These are phyloP conservation scores for Xerus inauris DNA, from an alignment of 2,113 vertebrate genomes.

Conservation along the genomic window DNA sequence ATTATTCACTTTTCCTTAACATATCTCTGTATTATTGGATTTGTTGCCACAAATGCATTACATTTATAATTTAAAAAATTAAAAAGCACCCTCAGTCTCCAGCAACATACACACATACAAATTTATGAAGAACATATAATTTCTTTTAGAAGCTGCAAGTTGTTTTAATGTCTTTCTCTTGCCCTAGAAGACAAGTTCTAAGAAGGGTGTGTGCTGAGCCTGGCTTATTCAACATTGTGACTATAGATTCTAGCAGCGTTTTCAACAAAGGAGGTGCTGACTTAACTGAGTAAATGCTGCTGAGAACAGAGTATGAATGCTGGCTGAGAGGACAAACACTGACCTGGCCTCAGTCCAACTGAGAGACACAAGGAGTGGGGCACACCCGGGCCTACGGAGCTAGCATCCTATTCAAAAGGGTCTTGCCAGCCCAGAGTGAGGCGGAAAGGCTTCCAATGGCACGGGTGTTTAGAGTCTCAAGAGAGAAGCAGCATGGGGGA, in stretches of 20 bases:
- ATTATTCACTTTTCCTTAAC: neutral
- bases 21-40: neutral
- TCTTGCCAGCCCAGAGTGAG: neutral
- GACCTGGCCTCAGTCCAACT: neutral
- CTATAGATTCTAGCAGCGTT: neutral
- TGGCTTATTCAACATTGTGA: neutral
- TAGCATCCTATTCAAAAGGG: neutral
- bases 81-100: neutral
- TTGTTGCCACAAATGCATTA: neutral
- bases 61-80: neutral
- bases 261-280: neutral
- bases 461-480: neutral
- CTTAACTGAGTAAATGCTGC: neutral
- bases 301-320: neutral
- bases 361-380: rapidly evolving
- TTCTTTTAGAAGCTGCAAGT: neutral
- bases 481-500: neutral
- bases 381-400: neutral
- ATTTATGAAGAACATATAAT: neutral
- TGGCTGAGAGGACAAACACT: neutral
- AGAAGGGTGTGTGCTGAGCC: neutral
- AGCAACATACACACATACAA: neutral
- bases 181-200: neutral
- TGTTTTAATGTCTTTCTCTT: neutral
- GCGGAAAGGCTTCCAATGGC: neutral